Evolutionary conservation across 2,113 vertebrate species (phyloP).

Genomic region (Psilopsiagon aurifrons): DNA sequence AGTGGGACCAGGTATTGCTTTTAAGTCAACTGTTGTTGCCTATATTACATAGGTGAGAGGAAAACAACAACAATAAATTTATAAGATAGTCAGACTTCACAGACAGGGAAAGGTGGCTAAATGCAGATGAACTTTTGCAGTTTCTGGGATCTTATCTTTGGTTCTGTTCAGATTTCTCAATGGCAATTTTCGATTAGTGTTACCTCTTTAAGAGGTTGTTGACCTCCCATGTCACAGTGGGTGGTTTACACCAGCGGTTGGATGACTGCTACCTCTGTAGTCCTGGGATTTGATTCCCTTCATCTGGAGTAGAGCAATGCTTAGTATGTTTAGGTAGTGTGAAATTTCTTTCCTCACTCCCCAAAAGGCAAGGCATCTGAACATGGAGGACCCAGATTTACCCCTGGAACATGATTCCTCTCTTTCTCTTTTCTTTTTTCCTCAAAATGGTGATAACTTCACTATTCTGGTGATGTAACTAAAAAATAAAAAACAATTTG

Average conservation of each 20-base stretch:
- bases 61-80: neutral
- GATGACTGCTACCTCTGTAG: neutral
- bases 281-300: neutral
- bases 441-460: neutral
- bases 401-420: neutral
- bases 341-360: neutral
- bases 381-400: neutral
- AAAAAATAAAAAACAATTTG: neutral
- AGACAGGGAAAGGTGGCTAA: neutral
- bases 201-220: neutral
- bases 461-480: neutral
- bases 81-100: neutral
- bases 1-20: neutral
- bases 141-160: neutral
- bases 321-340: neutral
- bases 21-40: slow-evolving; percentile 20
- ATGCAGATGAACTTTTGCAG: neutral
- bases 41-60: neutral
- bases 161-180: neutral
- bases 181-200: neutral
- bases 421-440: neutral
- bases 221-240: neutral
- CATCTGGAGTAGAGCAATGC: neutral
- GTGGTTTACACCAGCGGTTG: neutral
- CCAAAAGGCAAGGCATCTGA: neutral